Evolutionary conservation across 2,113 vertebrate genomes (phyloP), one percentile per base, ranked within the genome.

Genomic region (Fregetta grallaria): DNA sequence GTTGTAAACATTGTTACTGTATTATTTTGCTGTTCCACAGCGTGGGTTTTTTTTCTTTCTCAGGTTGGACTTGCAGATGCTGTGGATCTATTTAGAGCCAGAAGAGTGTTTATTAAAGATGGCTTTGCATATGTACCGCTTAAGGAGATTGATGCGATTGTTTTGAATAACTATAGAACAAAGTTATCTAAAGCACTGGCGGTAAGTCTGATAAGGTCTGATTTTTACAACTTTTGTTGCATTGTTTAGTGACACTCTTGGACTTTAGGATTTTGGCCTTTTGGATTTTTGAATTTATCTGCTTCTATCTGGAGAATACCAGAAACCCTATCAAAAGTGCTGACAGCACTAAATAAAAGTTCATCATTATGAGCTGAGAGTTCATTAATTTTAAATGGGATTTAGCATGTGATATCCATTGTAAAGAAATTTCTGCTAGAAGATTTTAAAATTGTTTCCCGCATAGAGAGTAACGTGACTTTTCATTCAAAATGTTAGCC

Each of bases 11-110:
- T 17, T 72, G 44, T 49, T 86, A 23, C 13, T 59, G 29, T 9
- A 3, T 67, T 84, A 16, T 81, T 89, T 72, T 76, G 15, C 49
- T 93, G 0, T 73, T 93, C 8, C 25, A 53, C 3, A 45, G 4
- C 45, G 36, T 86, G 53, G 4, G 3, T 14, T 70, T 93, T 85
- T 59, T 23, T 56, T 66, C 47, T 92, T 61, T 88, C 72, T 55
- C 95, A 99, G 99, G 98, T 99, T 92, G 99, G 99, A 26, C 99
- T 99, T 97, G 98, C 98, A 94, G 99, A 99, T 89, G 99, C 99
- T 47, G 97, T 99, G 88, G 99, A 99, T 98, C 98, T 99, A 5
- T 99, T 99, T 63, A 98, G 99, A 92, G 93, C 97, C 73, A 98
- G 99, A 93, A 99, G 97, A 97, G 99, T 99, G 61, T 99, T 98